Evolutionary conservation across 2,888 invertebrate genomes (phyloP).

Genomic region (Calliopum simillimum): DNA sequence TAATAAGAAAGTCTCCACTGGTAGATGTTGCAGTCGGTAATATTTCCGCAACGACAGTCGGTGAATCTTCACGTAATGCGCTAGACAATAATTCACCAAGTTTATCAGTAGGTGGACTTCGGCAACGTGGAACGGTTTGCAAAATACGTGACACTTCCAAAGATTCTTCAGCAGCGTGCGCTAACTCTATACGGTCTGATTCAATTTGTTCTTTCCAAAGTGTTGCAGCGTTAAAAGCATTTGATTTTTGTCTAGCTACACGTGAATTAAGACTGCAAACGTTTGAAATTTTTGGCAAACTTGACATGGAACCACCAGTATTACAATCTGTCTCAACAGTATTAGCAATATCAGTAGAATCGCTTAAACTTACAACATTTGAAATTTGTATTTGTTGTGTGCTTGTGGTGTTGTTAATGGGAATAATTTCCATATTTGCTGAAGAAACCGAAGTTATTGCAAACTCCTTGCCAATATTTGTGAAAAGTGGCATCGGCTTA

Average conservation of each 20-base stretch:
- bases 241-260: not conserved
- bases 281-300: slow-evolving; percentile 44
- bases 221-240: slow-evolving; percentile 13
- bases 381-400: slow-evolving; percentile 45
- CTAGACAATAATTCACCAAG: not conserved
- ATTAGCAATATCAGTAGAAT: not conserved
- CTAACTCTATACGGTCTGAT: slow-evolving; percentile 41
- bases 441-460: slow-evolving; percentile 48
- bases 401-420: not conserved
- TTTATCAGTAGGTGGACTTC: slow-evolving; percentile 28
- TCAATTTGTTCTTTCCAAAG: slow-evolving; percentile 45
- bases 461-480: slow-evolving; percentile 46
- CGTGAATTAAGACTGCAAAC: slow-evolving; percentile 44
- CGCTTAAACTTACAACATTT: slow-evolving; percentile 45
- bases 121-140: slow-evolving; percentile 3
- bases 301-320: not conserved
- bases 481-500: slow-evolving; percentile 40
- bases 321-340: not conserved
- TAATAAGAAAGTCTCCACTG: slow-evolving; percentile 47
- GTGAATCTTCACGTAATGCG: slow-evolving; percentile 40
- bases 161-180: slow-evolving; percentile 40
- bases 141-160: slow-evolving; percentile 43
- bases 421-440: slow-evolving; percentile 31
- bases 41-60: slow-evolving; percentile 47
- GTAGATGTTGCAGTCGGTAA: slow-evolving; percentile 46